Base-by-base conservation (phyloP, 2,797 vertebrate species). In the Pangasius larnaudii region DNA sequence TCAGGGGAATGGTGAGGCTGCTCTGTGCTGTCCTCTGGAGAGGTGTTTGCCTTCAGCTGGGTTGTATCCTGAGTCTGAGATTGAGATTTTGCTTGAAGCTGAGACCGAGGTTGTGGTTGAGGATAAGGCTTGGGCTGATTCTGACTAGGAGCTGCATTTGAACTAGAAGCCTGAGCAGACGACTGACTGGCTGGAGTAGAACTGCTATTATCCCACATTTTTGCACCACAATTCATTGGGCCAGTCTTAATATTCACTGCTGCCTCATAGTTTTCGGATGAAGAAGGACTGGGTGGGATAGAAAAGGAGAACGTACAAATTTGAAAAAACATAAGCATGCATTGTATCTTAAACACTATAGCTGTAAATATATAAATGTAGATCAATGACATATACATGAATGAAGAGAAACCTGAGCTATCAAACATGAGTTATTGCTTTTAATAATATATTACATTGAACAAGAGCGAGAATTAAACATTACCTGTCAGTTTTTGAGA, bases 401-500 rank as follows among this genome's bases (percentile, higher is more conserved):
- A 5, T 30, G 39, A 82, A 39, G 11, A 19, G 74, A 53, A 33
- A 22, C 49, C 22, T 27, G 11, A 59, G 33, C 33, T 39, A 80
- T 22, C 22, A 39, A 39, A 24, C 19, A 58, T 58, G 51, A 58
- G 18, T 19, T 78, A 78, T 56, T 33, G 5, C 53, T 58, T 65
- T 82, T 46, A 63, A 18, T 30, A 61, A 14, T 42, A 27, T n/a
- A 46, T 82, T 30, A n/a, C 2, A 82, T 49, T n/a, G 1, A 27
- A 36, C 5, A 33, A 84, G 5, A 84, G 19, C 11, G 7, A 71
- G 27, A 65, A 58, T 58, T 74, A 58, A 30, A 80, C 46, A 33
- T 53, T 92, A 96, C 96, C 96, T 96, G 93, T 92, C 94, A 59
- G 91, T 89, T 91, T 94, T 95, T 86, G 93, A 93, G 80, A 95